Evolutionary conservation across 2,888 invertebrate species (phyloP).

Genomic region (Phasia obesa): DNA sequence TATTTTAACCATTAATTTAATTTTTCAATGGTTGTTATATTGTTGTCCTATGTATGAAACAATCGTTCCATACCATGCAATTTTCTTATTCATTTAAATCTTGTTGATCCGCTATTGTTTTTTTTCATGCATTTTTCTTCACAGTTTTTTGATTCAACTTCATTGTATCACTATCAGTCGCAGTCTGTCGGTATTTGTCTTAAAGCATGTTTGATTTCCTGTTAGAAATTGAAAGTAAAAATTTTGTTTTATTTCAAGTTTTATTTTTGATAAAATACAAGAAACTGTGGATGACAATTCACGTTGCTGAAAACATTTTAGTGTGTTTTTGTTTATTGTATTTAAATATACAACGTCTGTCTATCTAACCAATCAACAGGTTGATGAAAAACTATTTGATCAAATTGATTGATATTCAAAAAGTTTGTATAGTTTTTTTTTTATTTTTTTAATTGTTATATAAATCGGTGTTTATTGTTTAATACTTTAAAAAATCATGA

Average conservation of each 20-base stretch:
- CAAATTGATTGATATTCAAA: conserved; percentile 41
- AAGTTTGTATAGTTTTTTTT: conserved; percentile 51
- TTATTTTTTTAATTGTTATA: conserved; percentile 39
- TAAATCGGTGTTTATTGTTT: conserved; percentile 18
- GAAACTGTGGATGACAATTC: neutral
- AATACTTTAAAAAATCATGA: conserved; percentile 45
- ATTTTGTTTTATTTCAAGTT: conserved; percentile 50
- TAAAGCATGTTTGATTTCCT: conserved; percentile 58
- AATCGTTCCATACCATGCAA: conserved; percentile 41
- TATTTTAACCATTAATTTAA: too few relatives aligned
- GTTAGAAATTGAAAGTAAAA: conserved; percentile 70
- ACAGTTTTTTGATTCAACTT: conserved; percentile 18
- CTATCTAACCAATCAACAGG: too few relatives aligned
- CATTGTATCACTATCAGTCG: conserved; percentile 13
- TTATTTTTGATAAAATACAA: conserved; percentile 21
- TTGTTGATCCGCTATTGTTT: conserved; percentile 25
- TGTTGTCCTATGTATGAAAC: too few relatives aligned
- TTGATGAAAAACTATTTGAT: conserved; percentile 23
- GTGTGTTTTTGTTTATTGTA: too few relatives aligned
- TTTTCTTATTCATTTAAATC: conserved; percentile 55
- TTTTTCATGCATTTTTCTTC: conserved; percentile 7
- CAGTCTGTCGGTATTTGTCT: conserved; percentile 34
- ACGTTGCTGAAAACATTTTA: neutral
- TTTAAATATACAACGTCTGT: too few relatives aligned
- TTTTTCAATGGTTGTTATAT: too few relatives aligned